Base-by-base conservation (phyloP, 2,113 vertebrate genomes). In the Orycteropus afer region DNA sequence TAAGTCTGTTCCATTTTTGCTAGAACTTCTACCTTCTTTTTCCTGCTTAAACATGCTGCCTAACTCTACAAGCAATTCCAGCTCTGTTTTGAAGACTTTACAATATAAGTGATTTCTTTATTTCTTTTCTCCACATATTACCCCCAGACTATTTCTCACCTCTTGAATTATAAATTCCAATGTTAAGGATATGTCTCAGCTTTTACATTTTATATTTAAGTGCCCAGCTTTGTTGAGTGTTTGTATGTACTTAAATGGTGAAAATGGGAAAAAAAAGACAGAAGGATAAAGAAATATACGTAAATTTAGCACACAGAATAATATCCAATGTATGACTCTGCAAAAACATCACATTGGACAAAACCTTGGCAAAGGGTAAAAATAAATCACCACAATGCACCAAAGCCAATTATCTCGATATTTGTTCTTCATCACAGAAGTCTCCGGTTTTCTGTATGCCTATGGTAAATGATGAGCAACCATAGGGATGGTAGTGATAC, bases 61-160 rank as follows among this genome's bases (percentile, higher is more conserved):
- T 32, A n/a, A 34, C 34, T 1, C 2, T 40, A 7, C 5, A 34
- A 17, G 11, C 9, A 42, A 0, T 11, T 15, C 3, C 0, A 9
- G 23, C 49, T 18, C 42, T 2, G 3, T 23, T 71, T 40, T 81
- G 12, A 74, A 57, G 47, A 69, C 20, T 40, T 32, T 71, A 71
- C 5, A 77, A 34, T 45, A 3, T 53, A 51, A 27, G 20, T 32
- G 1, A 51, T 20, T 91, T 4, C 18, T 42, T 61, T 25, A 45
- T 88, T 85, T 91, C n/a, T 85, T 61, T 53, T 27, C 32, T 40
- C 34, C 5, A 57, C 25, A 45, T 15, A 8, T 27, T 49, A 65
- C 23, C 4, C 74, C 29, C 10, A 40, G 22, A 15, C 27, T 5
- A 12, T 15, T 47, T 32, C 63, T 80, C n/a, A 42, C 1, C 14